These are phyloP conservation scores for Diarsia rubi DNA, from an alignment of 2,888 invertebrate genomes.

Conservation along the genomic window DNA sequence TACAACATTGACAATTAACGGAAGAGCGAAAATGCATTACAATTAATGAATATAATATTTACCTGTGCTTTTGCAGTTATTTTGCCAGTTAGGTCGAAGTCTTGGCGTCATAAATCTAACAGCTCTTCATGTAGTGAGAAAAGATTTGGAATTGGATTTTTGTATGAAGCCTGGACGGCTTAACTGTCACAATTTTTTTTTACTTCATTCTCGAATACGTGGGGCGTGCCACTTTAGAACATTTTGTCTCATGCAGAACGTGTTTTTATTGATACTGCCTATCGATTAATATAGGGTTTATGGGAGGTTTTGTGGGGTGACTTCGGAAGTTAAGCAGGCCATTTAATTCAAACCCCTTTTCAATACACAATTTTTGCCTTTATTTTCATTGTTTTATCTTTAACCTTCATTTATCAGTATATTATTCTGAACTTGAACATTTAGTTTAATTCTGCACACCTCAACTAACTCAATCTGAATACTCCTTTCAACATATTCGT, in stretches of 20 bases:
- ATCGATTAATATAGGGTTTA: no score
- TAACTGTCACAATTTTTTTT: no score
- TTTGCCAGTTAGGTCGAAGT: not conserved
- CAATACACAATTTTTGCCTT: not conserved
- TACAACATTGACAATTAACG: not conserved
- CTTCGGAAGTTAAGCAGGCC: no score
- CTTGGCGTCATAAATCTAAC: not conserved
- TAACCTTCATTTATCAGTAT: not conserved
- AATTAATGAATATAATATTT: not conserved
- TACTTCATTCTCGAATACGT: no score
- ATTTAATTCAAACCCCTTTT: not conserved
- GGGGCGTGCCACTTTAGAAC: no score
- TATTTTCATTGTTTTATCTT: not conserved
- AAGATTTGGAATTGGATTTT: no score
- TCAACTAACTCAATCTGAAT: not conserved
- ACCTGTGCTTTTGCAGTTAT: not conserved
- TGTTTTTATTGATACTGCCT: no score
- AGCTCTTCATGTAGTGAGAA: not conserved
- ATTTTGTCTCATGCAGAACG: no score
- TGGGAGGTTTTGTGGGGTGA: no score
- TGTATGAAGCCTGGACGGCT: no score
- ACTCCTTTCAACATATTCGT: not conserved
- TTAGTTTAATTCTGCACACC: not conserved
- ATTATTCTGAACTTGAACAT: not conserved
- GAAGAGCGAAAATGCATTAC: not conserved